phyloP scores from a whole-genome alignment of 2,888 invertebrate genomes.

The Drosophila kokeensis region DNA sequence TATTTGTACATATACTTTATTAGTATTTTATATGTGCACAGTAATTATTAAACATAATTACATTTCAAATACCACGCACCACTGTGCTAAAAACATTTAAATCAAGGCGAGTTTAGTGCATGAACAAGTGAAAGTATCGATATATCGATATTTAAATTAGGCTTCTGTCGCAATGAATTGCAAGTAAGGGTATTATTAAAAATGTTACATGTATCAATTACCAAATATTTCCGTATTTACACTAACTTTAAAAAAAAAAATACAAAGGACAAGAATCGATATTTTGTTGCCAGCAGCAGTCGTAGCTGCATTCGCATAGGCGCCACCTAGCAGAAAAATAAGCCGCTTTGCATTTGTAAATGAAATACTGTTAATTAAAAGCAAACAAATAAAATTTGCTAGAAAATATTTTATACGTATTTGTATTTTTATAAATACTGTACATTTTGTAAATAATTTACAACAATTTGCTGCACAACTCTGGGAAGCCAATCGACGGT shows the following conservation, averaged over 20 bases:
- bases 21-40: background rate
- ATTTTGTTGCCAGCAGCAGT: background rate
- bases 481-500: background rate
- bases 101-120: background rate
- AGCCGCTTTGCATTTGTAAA: background rate
- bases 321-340: background rate
- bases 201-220: background rate
- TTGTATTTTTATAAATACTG: constrained; percentile 1
- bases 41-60: background rate
- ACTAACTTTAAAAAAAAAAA: background rate
- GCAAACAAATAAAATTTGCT: background rate
- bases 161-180: background rate
- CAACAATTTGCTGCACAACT: background rate
- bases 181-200: background rate
- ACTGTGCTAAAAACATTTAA: background rate
- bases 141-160: background rate
- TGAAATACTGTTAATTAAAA: background rate
- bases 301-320: background rate
- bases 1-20: background rate
- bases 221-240: background rate
- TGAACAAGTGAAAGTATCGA: background rate
- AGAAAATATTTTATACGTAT: background rate
- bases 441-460: background rate
- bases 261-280: background rate
- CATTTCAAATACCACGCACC: background rate